These are phyloP conservation scores for Nixonia krombeini DNA, from an alignment of 1,140 invertebrate species.

Conservation along the genomic window DNA sequence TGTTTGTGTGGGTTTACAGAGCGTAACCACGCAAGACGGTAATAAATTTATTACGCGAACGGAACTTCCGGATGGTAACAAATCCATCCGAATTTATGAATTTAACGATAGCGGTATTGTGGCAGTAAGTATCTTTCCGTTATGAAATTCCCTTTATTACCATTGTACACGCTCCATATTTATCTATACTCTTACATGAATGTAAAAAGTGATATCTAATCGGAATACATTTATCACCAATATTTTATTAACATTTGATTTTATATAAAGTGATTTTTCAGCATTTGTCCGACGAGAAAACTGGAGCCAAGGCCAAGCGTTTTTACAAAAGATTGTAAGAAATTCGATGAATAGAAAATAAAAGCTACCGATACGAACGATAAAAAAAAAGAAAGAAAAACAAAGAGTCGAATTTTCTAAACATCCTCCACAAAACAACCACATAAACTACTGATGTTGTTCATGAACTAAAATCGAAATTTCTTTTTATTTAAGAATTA, in stretches of 20 bases:
- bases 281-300: slow-evolving; percentile 52
- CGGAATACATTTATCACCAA: too few relatives aligned
- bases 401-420: too few relatives aligned
- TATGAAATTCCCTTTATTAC: not conserved
- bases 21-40: slow-evolving; percentile 61
- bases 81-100: slow-evolving; percentile 58
- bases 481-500: slow-evolving; percentile 41
- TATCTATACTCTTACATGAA: too few relatives aligned
- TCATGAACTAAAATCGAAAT: slow-evolving; percentile 4
- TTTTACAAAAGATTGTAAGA: slow-evolving; percentile 60
- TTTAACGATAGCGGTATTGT: slow-evolving; percentile 60
- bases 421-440: not conserved
- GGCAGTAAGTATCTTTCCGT: slow-evolving; percentile 55
- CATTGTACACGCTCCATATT: not conserved
- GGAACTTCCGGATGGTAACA: slow-evolving; percentile 47
- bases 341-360: slow-evolving; percentile 21
- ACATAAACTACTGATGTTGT: not conserved
- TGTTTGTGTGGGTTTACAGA: slow-evolving; percentile 50
- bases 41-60: slow-evolving; percentile 58
- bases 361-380: too few relatives aligned
- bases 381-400: too few relatives aligned
- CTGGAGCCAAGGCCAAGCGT: slow-evolving; percentile 52
- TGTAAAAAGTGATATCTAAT: too few relatives aligned
- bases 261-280: slow-evolving; percentile 42
- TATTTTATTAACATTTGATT: slow-evolving; percentile 26